Percentiles rank a stretch among this genome's conserved stretches.
phyloP scores from a whole-genome alignment of 2,797 vertebrate genomes.

The Simalia tracyae region DNA sequence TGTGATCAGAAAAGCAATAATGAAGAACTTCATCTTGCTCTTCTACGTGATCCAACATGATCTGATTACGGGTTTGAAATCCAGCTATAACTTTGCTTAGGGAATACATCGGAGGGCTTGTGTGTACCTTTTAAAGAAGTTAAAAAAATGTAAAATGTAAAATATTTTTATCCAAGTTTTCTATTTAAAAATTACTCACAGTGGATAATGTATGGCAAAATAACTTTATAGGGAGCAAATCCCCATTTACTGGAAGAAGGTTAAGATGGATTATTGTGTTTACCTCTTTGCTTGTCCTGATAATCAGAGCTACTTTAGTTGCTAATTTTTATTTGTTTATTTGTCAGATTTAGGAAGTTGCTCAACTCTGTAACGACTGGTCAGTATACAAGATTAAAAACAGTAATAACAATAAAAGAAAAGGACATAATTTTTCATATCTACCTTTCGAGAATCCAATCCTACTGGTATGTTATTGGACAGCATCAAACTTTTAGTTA shows the following conservation, averaged over 20 bases:
- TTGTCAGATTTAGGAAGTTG: not conserved
- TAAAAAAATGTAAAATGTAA: not conserved
- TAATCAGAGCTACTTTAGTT: not conserved
- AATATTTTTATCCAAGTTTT: not conserved
- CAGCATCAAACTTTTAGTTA: constrained; percentile 59
- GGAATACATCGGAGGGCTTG: constrained; percentile 76
- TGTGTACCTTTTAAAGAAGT: constrained; percentile 73
- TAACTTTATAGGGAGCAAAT: not conserved
- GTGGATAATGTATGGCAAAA: not conserved
- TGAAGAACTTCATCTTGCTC: constrained; percentile 84
- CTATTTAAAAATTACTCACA: not conserved
- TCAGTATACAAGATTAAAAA: not conserved
- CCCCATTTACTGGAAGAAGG: not conserved
- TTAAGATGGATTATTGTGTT: too few relatives aligned
- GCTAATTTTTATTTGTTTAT: not conserved
- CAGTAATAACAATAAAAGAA: not conserved
- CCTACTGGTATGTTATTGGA: constrained; percentile 52
- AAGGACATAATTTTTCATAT: not conserved
- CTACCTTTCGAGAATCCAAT: constrained; percentile 76
- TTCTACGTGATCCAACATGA: constrained; percentile 82
- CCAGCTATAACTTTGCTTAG: constrained; percentile 82
- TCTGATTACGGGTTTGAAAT: constrained; percentile 82
- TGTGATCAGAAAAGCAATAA: constrained; percentile 72
- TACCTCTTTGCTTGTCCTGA: not conserved
- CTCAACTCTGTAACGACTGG: not conserved